Evolutionary conservation across 2,113 vertebrate genomes (phyloP).

Genomic region (Charadrius vociferus): DNA sequence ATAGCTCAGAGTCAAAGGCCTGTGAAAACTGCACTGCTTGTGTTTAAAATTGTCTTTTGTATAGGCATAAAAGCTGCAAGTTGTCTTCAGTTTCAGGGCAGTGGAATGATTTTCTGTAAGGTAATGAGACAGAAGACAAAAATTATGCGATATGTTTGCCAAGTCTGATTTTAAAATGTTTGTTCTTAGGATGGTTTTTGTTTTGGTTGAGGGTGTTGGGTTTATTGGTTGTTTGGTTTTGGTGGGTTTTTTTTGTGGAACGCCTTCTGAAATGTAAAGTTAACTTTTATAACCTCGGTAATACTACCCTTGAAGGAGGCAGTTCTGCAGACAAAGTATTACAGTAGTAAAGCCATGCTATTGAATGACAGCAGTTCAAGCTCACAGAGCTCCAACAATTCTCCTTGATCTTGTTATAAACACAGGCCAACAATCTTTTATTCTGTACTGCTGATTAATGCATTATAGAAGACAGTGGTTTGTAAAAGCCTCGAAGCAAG

Average conservation of each 20-base stretch:
- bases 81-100: neutral
- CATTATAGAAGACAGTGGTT: neutral
- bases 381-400: neutral
- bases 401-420: neutral
- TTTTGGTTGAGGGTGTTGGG: neutral
- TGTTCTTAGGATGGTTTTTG: neutral
- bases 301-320: neutral
- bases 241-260: neutral
- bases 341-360: neutral
- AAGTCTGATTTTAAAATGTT: neutral
- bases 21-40: neutral
- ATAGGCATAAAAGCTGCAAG: neutral
- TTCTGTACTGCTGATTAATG: neutral
- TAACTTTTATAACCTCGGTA: neutral
- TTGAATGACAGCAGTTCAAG: neutral
- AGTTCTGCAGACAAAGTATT: neutral
- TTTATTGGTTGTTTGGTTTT: too few relatives aligned
- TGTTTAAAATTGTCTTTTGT: neutral
- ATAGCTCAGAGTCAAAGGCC: neutral
- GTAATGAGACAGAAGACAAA: neutral
- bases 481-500: constrained; percentile 1
- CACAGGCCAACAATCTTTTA: neutral
- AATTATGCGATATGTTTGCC: neutral
- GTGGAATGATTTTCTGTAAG: neutral
- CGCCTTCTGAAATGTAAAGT: neutral